Conservation (phyloP, 2,888 invertebrate species). For the Drosophila dives region DNA sequence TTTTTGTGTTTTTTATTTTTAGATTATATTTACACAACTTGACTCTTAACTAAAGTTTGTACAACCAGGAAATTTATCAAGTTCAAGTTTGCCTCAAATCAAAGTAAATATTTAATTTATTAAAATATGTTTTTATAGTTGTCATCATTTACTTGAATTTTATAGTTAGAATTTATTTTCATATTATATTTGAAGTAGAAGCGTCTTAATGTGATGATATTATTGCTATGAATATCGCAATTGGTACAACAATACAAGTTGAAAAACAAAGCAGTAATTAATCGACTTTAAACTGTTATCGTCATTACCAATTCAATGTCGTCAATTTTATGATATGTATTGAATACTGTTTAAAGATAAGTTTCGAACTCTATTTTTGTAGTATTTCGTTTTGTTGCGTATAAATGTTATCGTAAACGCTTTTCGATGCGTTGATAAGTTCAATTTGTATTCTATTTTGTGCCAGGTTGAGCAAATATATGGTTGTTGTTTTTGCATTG, state of each 20-base stretch:
- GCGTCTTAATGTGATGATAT: neutral
- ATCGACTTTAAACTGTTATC: constrained; percentile 57
- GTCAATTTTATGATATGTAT: constrained; percentile 32
- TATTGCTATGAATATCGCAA: neutral
- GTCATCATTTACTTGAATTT: neutral
- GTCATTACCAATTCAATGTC: constrained; percentile 19
- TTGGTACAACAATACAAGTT: neutral
- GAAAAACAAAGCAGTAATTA: constrained; percentile 17
- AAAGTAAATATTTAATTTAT: neutral
- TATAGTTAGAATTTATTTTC: neutral
- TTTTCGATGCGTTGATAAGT: constrained; percentile 74
- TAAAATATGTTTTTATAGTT: neutral
- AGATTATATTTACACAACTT: neutral
- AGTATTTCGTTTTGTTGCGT: constrained; percentile 27
- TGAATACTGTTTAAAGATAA: constrained; percentile 32
- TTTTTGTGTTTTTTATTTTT: neutral
- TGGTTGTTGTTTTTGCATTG: constrained; percentile 38
- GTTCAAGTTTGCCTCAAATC: neutral
- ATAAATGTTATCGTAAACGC: constrained; percentile 66
- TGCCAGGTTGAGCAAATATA: constrained; percentile 63
- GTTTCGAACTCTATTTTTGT: constrained; percentile 7
- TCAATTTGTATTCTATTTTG: constrained; percentile 76
- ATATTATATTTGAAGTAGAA: neutral
- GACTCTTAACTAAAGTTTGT: neutral
- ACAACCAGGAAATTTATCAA: neutral